Evolutionary conservation across 2,113 vertebrate genomes (phyloP).

Genomic region (Pelusios castaneus): DNA sequence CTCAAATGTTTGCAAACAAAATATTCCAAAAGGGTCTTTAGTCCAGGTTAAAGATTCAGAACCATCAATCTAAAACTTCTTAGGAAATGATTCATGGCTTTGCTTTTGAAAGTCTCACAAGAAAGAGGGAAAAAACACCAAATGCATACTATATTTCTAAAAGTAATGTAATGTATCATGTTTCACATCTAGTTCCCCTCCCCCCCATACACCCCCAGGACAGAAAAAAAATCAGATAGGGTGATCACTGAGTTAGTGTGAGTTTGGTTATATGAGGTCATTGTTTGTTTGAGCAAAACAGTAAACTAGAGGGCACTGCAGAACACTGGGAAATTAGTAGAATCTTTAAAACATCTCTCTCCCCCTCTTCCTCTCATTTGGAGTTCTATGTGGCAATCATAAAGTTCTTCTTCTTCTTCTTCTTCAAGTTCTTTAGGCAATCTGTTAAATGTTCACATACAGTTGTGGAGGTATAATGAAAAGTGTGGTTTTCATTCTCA

Average conservation of each 20-base stretch:
- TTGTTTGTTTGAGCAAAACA: conserved; percentile 1
- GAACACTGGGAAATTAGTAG: neutral
- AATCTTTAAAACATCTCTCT: neutral
- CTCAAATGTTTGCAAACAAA: conserved; percentile 39
- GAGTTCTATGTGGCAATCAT: neutral
- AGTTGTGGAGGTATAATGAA: neutral
- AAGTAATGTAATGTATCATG: conserved; percentile 19
- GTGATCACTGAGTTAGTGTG: conserved; percentile 3
- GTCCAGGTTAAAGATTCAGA: conserved; percentile 1
- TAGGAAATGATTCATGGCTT: conserved; percentile 57
- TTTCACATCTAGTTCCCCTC: neutral
- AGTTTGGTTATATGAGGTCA: neutral
- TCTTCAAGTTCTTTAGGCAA: neutral
- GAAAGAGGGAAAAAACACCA: conserved; percentile 31
- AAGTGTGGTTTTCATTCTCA: neutral
- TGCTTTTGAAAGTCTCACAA: conserved; percentile 37
- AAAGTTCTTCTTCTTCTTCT: neutral
- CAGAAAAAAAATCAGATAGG: neutral
- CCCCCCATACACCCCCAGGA: conserved; percentile 4
- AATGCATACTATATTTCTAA: conserved; percentile 18
- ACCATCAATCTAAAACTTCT: conserved; percentile 25
- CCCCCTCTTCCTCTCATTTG: neutral
- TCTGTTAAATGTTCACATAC: neutral
- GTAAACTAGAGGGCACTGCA: neutral
- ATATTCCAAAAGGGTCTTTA: neutral